Evolutionary conservation across 2,888 invertebrate species (phyloP), one percentile per base, ranked within the genome.

Genomic region (Cephalotes varians): DNA sequence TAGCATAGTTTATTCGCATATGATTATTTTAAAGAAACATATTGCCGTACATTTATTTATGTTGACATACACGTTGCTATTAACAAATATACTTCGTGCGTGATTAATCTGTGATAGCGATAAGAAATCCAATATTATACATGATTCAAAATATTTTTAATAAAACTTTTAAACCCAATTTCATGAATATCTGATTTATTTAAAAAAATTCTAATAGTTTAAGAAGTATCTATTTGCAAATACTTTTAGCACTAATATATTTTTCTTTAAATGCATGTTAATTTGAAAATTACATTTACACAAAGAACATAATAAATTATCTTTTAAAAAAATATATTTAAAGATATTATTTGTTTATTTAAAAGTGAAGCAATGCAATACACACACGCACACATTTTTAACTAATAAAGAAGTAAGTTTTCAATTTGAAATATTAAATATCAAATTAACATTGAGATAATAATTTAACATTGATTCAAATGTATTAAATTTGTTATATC

Each of bases 21-120:
- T 3, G 28, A 49, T 4, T 74, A 49, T 64, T 64, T 49, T 67
- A 49, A 34, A 81, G 25, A 56, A 65, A 51, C 31, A 56, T 64
- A 67, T 64, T 47, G 12, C 40, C 12, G 12, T 79, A 74, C 47
- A 82, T 18, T 82, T 87, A 86, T 86, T 86, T 86, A 86, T 83
- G 73, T 72, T 71, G 69, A 44, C 37, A 51, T 72, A 71, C 72
- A 58, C 34, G 73, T 67, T 79, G 69, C 58, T 64, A 49, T 73
- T 74, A 54, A 82, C 81, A 72, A 47, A 74, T 74, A 74, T 64
- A 74, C 65, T 72, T 85, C 76, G 82, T 82, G 86, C 86, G 90
- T 91, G 90, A 91, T 90, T 88, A 87, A 83, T 77, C 91, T 91
- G 91, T 91, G 91, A 91, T 91, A 87, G 88, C 79, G 65, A 67